phyloP scores from a whole-genome alignment of 35 echinoderm and acorn worm species.

The Heliocidaris erythrogramma region DNA sequence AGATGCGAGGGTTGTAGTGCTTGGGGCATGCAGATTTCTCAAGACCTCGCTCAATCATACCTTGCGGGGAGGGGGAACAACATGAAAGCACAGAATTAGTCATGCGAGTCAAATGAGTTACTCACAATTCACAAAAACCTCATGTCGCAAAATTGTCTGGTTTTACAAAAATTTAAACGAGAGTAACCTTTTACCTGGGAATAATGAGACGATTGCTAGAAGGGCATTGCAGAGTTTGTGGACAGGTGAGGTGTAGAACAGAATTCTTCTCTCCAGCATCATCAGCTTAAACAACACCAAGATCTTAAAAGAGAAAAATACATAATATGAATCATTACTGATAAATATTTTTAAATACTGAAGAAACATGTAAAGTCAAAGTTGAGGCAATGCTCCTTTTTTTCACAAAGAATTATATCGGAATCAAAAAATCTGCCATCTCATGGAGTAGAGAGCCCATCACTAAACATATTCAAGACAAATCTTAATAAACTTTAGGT shows the following conservation, averaged over 20 bases:
- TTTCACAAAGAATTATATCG: no score
- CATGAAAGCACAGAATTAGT: no score
- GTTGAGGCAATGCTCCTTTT: no score
- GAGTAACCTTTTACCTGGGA: slow-evolving; percentile 96
- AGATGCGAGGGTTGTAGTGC: slow-evolving; percentile 58
- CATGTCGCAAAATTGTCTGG: neutral
- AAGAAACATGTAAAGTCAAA: no score
- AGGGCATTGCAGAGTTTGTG: slow-evolving; percentile 77
- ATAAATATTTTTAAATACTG: no score
- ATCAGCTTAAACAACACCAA: slow-evolving; percentile 89
- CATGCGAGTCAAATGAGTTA: no score
- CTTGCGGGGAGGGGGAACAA: no score
- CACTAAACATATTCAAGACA: no score
- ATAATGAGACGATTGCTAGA: slow-evolving; percentile 85
- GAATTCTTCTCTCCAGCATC: slow-evolving; percentile 74
- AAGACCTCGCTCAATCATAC: slow-evolving; percentile 84
- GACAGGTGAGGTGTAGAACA: slow-evolving; percentile 84
- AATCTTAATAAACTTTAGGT: no score
- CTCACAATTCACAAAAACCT: neutral
- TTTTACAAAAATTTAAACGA: neutral
- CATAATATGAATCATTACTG: neutral
- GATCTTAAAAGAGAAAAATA: slow-evolving; percentile 37
- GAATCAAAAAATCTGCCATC: no score
- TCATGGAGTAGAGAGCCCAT: no score
- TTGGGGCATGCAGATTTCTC: slow-evolving; percentile 75